Evolutionary conservation across 2,113 vertebrate genomes (phyloP), one percentile per base, ranked within the genome.

Genomic region (Burhinus oedicnemus): DNA sequence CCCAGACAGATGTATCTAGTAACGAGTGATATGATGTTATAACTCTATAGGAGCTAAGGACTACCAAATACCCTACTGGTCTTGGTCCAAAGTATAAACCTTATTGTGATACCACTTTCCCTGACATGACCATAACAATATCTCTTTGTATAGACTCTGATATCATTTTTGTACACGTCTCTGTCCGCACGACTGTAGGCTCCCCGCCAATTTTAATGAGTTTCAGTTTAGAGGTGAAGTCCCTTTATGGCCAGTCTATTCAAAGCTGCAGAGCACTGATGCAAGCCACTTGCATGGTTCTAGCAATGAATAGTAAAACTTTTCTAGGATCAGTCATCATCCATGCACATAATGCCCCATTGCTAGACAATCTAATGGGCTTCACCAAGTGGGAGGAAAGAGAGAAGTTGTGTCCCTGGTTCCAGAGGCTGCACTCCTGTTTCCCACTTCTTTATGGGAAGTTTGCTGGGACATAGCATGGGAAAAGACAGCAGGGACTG

Each of bases 331-430:
- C 38, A 58, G 12, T 26, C 49, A 76, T 4, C 36, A 22, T 11
- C 45, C 45, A 6, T 18, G 34, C 11, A 17, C 6, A 3, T 5
- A n/a, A 27, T 2, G 0, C 23, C 12, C 29, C 45, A 6, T 12
- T 51, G 52, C 32, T 5, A 40, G 49, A 51, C 80, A 47, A 38
- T 34, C 65, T 71, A 19, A 20, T 8, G 47, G 22, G 6, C 45
- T 78, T 84, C n/a, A 55, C 7, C 38, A 34, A 25, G 6, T 26
- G 16, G 27, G 38, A 78, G 13, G 36, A 74, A 65, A 44, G 34
- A 36, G 5, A 34, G 34, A 68, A 29, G 27, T 19, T 58, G 6
- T 62, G 6, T 36, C 6, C 3, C n/a, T 76, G 17, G 18, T 74
- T 94, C 45, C 58, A 80, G 83, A 83, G 22, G 2, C 15, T 84